Conservation (phyloP, 2,113 vertebrate species). For the Diphyllodes magnificus region DNA sequence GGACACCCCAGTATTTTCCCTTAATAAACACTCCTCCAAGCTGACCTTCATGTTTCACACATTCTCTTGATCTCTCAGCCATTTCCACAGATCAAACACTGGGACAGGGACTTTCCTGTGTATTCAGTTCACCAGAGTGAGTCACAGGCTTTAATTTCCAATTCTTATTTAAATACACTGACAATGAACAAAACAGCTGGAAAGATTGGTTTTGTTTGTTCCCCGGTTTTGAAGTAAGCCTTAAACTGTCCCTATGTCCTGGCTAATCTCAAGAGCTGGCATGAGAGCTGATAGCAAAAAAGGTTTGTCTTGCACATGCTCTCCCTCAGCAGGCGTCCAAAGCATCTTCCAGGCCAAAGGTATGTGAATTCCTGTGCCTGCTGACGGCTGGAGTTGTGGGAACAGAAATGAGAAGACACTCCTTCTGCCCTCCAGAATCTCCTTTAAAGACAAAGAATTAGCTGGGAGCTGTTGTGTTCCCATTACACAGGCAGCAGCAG, state of each 20-base stretch:
- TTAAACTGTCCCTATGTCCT: background rate
- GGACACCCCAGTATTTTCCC: conserved; percentile 7
- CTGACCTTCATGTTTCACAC: conserved; percentile 31
- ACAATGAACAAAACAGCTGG: background rate
- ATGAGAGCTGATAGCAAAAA: background rate
- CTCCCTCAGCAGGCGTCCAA: background rate
- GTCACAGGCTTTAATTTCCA: conserved; percentile 16
- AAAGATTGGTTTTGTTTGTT: background rate
- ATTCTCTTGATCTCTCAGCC: conserved; percentile 60
- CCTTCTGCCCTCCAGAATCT: background rate
- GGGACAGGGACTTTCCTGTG: conserved; percentile 6
- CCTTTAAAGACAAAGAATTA: background rate
- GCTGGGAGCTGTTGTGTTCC: background rate
- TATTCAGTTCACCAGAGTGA: background rate
- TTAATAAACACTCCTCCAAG: conserved; percentile 13
- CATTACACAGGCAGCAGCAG: background rate
- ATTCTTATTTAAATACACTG: conserved; percentile 40
- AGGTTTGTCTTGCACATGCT: background rate
- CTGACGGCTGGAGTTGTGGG: background rate
- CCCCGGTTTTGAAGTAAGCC: background rate
- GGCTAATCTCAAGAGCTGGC: conserved; percentile 28
- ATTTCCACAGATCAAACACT: conserved; percentile 50
- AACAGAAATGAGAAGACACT: background rate
- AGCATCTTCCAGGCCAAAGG: background rate
- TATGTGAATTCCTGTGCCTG: background rate